Conservation (phyloP, 2,888 invertebrate genomes). For the Macrosiphum euphorbiae region DNA sequence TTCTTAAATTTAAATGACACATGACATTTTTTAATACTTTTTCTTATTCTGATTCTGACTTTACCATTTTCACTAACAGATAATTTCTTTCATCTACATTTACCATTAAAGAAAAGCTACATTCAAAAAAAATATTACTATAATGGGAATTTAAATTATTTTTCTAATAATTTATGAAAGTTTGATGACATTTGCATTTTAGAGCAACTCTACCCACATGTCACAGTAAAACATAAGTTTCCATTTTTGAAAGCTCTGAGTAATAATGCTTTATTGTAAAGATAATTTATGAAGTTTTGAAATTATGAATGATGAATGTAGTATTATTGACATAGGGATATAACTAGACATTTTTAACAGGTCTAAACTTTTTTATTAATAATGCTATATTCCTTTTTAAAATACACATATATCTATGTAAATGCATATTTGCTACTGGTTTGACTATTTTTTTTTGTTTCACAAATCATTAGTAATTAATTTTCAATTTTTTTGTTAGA, state of each 20-base stretch:
- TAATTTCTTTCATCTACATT: no score
- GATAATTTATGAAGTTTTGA: neutral
- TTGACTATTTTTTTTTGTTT: neutral
- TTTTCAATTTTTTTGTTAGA: neutral
- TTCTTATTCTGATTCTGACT: no score
- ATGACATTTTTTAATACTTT: no score
- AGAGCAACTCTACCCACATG: neutral
- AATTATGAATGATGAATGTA: neutral
- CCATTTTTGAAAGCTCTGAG: neutral
- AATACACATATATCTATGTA: neutral
- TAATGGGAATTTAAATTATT: neutral
- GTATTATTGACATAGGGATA: neutral
- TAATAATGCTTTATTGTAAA: neutral
- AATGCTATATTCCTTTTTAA: neutral
- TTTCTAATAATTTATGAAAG: neutral
- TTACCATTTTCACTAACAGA: no score
- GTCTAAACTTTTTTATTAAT: neutral
- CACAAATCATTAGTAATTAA: neutral
- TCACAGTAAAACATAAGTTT: neutral
- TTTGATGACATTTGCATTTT: neutral
- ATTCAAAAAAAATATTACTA: neutral
- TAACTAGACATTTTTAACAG: neutral
- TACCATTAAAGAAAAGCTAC: no score
- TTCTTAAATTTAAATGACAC: no score
- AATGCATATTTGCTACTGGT: neutral